Conservation (phyloP, 2,113 vertebrate genomes). For the Platysteira castanea region DNA sequence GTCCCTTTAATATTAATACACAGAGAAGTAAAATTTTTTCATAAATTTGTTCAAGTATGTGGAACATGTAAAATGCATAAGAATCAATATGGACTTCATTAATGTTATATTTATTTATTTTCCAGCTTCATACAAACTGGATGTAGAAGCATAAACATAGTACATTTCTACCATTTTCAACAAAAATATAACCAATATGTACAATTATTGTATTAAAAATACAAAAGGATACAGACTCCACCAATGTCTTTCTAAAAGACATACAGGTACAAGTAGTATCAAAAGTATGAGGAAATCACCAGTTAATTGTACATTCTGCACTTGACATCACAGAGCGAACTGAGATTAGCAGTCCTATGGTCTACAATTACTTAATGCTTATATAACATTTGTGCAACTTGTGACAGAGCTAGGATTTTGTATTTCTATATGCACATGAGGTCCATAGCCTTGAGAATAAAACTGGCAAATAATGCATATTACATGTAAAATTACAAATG, state of each 20-base stretch:
- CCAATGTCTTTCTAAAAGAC: conserved; percentile 99
- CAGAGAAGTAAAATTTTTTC: conserved; percentile 51
- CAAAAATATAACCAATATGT: conserved; percentile 99
- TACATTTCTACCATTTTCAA: conserved; percentile 99
- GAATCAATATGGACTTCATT: conserved; percentile 66
- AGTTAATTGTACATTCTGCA: conserved; percentile 99
- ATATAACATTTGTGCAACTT: conserved; percentile 94
- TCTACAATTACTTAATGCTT: conserved; percentile 96
- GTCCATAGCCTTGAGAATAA: conserved; percentile 85
- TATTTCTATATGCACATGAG: conserved; percentile 90
- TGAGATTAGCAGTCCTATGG: conserved; percentile 95
- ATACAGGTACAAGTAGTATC: conserved; percentile 99
- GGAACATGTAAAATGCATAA: conserved; percentile 59
- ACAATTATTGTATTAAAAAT: conserved; percentile 99
- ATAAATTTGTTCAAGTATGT: conserved; percentile 60
- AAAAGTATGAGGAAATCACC: conserved; percentile 97
- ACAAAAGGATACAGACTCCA: conserved; percentile 99
- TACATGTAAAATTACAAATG: conserved; percentile 93
- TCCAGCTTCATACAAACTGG: conserved; percentile 98
- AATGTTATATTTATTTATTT: conserved; percentile 95
- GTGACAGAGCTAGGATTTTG: conserved; percentile 82
- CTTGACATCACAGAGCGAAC: conserved; percentile 95
- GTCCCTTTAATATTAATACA: conserved; percentile 64
- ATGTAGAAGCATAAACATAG: conserved; percentile 99
- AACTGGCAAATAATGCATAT: conserved; percentile 89